Percentiles rank a stretch among this genome's conserved stretches.
These are phyloP conservation scores for Meles meles DNA, from an alignment of 2,113 vertebrate species.

Conservation along the genomic window DNA sequence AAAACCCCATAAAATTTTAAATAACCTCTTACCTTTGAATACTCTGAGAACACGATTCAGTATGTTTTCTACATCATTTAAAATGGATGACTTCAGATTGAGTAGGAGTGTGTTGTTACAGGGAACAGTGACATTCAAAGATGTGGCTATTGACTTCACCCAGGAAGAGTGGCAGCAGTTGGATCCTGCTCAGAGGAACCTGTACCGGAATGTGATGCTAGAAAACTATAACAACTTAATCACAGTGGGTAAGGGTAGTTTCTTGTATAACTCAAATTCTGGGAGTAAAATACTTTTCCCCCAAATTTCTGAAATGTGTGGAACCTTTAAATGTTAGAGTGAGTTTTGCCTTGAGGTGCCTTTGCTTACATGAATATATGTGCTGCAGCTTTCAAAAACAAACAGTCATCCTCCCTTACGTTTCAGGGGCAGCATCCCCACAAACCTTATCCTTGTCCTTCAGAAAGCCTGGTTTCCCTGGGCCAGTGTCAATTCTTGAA, in stretches of 20 bases:
- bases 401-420: neutral
- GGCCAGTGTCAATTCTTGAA: neutral
- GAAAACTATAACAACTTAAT: conserved; percentile 74
- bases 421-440: neutral
- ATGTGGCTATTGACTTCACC: conserved; percentile 74
- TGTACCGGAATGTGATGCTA: conserved; percentile 74
- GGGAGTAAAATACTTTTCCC: neutral
- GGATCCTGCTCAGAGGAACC: conserved; percentile 62
- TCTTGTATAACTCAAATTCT: neutral
- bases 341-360: neutral
- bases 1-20: neutral
- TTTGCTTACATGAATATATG: neutral
- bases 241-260: conserved; percentile 66
- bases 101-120: conserved; percentile 53
- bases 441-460: neutral
- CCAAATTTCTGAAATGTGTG: neutral
- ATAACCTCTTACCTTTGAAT: neutral
- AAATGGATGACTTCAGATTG: neutral
- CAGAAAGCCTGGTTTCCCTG: neutral
- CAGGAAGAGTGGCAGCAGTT: conserved; percentile 69
- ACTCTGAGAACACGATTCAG: neutral
- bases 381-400: neutral
- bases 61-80: neutral
- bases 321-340: neutral
- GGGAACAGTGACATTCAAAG: conserved; percentile 71